These are phyloP conservation scores for Therioaphis trifolii DNA, from an alignment of 2,888 invertebrate species.

Conservation along the genomic window DNA sequence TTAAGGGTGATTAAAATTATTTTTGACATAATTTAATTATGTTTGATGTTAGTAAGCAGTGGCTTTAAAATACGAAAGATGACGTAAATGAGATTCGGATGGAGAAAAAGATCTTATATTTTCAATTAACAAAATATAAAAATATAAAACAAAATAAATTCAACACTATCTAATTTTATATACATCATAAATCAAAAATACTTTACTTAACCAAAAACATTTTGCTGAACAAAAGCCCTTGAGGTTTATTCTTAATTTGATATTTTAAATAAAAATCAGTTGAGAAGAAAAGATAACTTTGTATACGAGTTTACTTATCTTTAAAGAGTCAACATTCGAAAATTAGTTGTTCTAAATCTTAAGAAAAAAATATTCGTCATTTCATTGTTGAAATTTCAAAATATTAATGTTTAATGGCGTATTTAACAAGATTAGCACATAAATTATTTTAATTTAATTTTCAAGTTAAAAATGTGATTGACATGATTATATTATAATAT, in stretches of 20 bases:
- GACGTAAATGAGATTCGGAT: neutral
- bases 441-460: too few relatives aligned
- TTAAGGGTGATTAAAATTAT: constrained; percentile 29
- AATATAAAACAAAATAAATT: constrained; percentile 6
- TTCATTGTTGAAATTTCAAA: too few relatives aligned
- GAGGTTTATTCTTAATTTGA: neutral
- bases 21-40: constrained; percentile 39
- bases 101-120: constrained; percentile 18
- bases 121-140: constrained; percentile 24
- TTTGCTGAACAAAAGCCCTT: neutral
- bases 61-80: neutral
- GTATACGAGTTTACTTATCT: too few relatives aligned
- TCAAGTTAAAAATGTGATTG: too few relatives aligned
- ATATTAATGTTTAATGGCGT: too few relatives aligned
- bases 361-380: too few relatives aligned
- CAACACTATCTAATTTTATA: neutral
- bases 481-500: too few relatives aligned
- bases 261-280: too few relatives aligned
- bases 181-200: constrained; percentile 34
- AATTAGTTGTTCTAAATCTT: too few relatives aligned
- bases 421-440: too few relatives aligned
- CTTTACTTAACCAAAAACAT: neutral
- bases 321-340: too few relatives aligned
- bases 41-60: neutral
- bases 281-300: too few relatives aligned